Base-by-base conservation (phyloP, 1,140 invertebrate species). In the Euwallacea fornicatus region DNA sequence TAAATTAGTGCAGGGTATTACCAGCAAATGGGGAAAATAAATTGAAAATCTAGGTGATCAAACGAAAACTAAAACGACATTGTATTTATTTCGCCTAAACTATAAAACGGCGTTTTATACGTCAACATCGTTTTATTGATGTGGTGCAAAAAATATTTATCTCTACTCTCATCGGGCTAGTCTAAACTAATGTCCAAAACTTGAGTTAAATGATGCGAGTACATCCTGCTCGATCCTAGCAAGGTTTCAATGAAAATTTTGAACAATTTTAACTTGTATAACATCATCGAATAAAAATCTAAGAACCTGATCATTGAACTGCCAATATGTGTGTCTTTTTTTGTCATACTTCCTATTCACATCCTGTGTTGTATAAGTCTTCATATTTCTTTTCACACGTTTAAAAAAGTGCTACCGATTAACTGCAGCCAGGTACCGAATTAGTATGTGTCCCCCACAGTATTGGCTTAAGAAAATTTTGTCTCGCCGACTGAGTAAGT, bases 301-400 rank as follows among this genome's bases (percentile, higher is more conserved):
- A 33, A 33, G 4, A 33, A 33, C 21, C 1, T 33, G 21, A 33
- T 33, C 21, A 33, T 33, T 33, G 21, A 33, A 33, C 21, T 33
- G 21, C 21, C 21, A 33, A 33, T 33, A 33, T 4, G 21, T 33
- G 21, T 33, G 21, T 33, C 4, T 33, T 33, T 33, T 33, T 33
- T 33, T 33, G 21, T 33, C 21, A 33, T 33, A 33, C 21, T 33
- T 33, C 21, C 1, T 33, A 33, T 33, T 33, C 21, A 33, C 21
- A 33, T 33, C 21, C 21, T 33, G 21, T 33, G 21, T 33, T 33
- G 21, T 33, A 33, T 33, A 33, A 33, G 21, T 33, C 50, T 53
- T 53, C 11, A 59, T 59, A 59, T 59, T 59, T 59, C 56, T 59
- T 59, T 59, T 59, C 56, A 59, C 56, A 59, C 56, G 33, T 59